Percentiles rank a stretch among this genome's conserved stretches.
Evolutionary conservation across 2,113 vertebrate genomes (phyloP).

Genomic region (Cettia cetti): DNA sequence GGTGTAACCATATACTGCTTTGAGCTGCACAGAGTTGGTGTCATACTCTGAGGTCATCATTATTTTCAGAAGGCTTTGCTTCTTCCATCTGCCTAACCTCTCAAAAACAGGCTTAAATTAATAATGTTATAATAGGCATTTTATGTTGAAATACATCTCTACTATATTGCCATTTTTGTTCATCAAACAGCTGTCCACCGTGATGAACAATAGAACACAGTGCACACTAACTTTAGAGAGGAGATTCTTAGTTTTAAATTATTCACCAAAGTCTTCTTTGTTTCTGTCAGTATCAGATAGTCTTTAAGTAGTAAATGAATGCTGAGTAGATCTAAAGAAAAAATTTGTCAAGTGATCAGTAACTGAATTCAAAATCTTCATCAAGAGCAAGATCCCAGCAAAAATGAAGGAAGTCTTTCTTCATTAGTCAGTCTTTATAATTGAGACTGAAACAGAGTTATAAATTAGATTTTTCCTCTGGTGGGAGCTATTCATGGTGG

Average conservation of each 20-base stretch:
- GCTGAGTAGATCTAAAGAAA: background rate
- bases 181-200: background rate
- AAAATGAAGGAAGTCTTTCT: background rate
- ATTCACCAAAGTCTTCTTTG: background rate
- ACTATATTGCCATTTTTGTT: background rate
- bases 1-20: constrained; percentile 6
- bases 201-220: background rate
- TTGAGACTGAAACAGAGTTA: background rate
- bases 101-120: constrained; percentile 15
- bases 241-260: background rate
- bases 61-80: constrained; percentile 50
- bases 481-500: background rate
- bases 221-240: background rate
- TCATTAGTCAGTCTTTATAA: background rate
- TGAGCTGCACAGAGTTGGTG: background rate
- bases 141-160: background rate
- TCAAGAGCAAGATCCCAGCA: background rate
- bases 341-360: background rate
- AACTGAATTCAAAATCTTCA: background rate
- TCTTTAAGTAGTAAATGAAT: background rate
- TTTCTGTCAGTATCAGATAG: background rate
- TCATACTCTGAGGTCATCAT: constrained; percentile 37
- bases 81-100: background rate
- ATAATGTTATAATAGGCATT: background rate
- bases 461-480: background rate